Base-by-base conservation (phyloP, 2,113 vertebrate species). In the Lamprotornis superbus region DNA sequence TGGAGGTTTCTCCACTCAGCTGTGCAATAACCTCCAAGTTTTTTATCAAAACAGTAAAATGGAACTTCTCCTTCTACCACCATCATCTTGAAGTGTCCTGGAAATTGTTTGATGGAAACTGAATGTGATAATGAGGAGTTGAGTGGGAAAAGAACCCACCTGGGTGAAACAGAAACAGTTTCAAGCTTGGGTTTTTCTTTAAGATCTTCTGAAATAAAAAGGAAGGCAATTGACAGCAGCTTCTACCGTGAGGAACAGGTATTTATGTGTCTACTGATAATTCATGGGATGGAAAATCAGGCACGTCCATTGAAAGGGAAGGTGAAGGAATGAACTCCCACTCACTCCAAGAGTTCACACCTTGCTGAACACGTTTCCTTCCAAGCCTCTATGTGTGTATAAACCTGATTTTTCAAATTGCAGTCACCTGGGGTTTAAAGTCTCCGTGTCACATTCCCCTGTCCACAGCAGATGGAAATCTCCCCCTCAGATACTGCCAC, bases 21-120 rank as follows among this genome's bases (percentile, higher is more conserved):
- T 12, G n/a, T 47, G 56, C 37, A n/a, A 50, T 40, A 40, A 52
- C 7, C 49, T 60, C 1, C 0, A 0, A 8, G 18, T 2, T 68
- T 79, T 69, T 76, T 21, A 53, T 47, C 27, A 47, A 8, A 89
- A 61, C 6, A 37, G 10, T 31, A 39, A 73, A 76, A 70, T 8
- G 18, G 12, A 79, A 46, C 33, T 83, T 55, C 30, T 85, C 56
- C 53, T 39, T 20, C 5, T 8, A 7, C 9, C 8, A 2, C 25
- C 17, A 31, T 23, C 10, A 11, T 25, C 77, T 81, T 47, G 5
- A 69, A 44, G 28, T 5, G 9, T 14, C 17, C 37, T 46, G 25
- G 44, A 74, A 63, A 52, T 57, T 5, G 14, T 79, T 83, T 24
- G 31, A 42, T 21, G 35, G 16, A 17, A 80, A 40, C 3, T 22